A percentile compares a stretch with the other conserved stretches of the same genome.
phyloP scores from a whole-genome alignment of 2,113 vertebrate species.

The Colossoma macropomum region DNA sequence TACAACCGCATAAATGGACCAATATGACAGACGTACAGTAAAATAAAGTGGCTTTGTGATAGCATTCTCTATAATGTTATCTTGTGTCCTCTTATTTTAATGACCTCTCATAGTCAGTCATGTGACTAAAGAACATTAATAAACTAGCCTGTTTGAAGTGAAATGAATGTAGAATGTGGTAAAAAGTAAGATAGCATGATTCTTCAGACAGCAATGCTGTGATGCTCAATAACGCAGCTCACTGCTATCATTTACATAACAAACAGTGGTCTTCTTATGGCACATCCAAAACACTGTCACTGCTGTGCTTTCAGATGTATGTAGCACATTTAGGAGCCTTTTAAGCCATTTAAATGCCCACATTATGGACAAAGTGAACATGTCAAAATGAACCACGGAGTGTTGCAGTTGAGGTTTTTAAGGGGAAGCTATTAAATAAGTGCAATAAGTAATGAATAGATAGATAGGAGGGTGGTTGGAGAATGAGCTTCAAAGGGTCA shows the following conservation, averaged over 20 bases:
- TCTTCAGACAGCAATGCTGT: neutral
- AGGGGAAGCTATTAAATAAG: slow-evolving; percentile 71
- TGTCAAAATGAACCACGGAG: slow-evolving; percentile 62
- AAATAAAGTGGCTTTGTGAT: neutral
- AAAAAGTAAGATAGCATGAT: neutral
- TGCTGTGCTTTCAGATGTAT: slow-evolving; percentile 36
- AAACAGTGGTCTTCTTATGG: slow-evolving; percentile 11
- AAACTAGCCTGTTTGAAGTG: neutral
- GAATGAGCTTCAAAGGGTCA: neutral
- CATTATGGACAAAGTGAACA: slow-evolving; percentile 51
- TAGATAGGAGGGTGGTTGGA: neutral
- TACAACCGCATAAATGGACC: slow-evolving; percentile 34
- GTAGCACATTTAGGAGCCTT: slow-evolving; percentile 36
- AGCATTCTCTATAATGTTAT: neutral
- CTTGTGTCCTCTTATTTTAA: neutral
- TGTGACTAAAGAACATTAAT: no score
- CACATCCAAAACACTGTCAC: slow-evolving; percentile 51
- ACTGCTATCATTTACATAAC: slow-evolving; percentile 18
- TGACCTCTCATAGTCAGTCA: no score
- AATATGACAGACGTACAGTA: neutral
- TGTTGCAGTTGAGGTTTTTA: slow-evolving; percentile 74
- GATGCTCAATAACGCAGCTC: slow-evolving; percentile 1
- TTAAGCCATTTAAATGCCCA: slow-evolving; percentile 53
- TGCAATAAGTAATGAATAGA: neutral
- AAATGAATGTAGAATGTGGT: neutral